A percentile compares a stretch with the other conserved stretches of the same genome.
phyloP scores from a whole-genome alignment of 2,113 vertebrate species.

The Dipodomys merriami region DNA sequence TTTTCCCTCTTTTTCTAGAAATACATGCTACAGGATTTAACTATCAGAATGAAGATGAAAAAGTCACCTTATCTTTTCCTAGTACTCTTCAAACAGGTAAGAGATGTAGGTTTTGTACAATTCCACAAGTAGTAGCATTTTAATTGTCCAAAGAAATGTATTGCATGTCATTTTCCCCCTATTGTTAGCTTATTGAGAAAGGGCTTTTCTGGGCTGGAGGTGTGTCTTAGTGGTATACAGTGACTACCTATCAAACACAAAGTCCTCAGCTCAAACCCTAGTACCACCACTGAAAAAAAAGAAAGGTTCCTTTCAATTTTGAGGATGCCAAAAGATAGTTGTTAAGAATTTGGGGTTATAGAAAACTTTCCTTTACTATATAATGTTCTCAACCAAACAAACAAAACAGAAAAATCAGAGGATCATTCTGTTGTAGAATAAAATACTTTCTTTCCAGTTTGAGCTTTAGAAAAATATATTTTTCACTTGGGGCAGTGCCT shows the following conservation, averaged over 20 bases:
- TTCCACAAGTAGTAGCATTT: neutral
- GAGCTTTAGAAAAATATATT: constrained; percentile 34
- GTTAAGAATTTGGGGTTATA: neutral
- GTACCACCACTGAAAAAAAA: no score
- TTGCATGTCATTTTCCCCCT: neutral
- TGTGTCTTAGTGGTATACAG: no score
- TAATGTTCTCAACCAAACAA: neutral
- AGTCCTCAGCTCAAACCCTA: no score
- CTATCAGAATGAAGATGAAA: constrained; percentile 99
- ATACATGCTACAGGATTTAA: constrained; percentile 99
- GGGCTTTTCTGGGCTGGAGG: neutral
- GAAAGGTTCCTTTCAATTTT: no score
- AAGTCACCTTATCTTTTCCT: constrained; percentile 98
- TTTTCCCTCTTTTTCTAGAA: constrained; percentile 86
- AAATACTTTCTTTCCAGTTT: constrained; percentile 20
- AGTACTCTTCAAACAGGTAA: constrained; percentile 95
- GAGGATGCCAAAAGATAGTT: no score
- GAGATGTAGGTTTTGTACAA: constrained; percentile 52
- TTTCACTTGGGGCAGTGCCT: no score
- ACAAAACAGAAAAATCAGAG: neutral
- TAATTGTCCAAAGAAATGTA: neutral
- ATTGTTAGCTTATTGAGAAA: constrained; percentile 30
- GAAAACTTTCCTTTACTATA: neutral
- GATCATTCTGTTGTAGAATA: neutral
- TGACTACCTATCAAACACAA: no score